Evolutionary conservation across 2,113 vertebrate species (phyloP).

Genomic region (rat (Rattus norvegicus)): GRCr8 NC_086035.1:954501-955000

Average conservation of each 20-base stretch:
- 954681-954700: not conserved
- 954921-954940: constrained; percentile 82
- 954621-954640: not conserved
- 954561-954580: not conserved
- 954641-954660: not conserved
- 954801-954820: not conserved
- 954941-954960: constrained; percentile 79
- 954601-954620: not conserved
- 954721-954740: not conserved
- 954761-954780: not conserved
- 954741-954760: not conserved
- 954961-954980: constrained; percentile 83
- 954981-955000: constrained; percentile 82
- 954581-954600: not conserved
- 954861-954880: not conserved
- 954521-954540: not conserved
- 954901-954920: constrained; percentile 78
- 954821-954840: not conserved
- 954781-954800: not conserved
- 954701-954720: not conserved
- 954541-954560: not conserved
- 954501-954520: not conserved
- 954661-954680: not conserved
- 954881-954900: constrained; percentile 84
- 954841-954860: not conserved